These are phyloP conservation scores for Bursaphelenchus mucronatus DNA, from an alignment of 1,140 invertebrate genomes.

Conservation along the genomic window DNA sequence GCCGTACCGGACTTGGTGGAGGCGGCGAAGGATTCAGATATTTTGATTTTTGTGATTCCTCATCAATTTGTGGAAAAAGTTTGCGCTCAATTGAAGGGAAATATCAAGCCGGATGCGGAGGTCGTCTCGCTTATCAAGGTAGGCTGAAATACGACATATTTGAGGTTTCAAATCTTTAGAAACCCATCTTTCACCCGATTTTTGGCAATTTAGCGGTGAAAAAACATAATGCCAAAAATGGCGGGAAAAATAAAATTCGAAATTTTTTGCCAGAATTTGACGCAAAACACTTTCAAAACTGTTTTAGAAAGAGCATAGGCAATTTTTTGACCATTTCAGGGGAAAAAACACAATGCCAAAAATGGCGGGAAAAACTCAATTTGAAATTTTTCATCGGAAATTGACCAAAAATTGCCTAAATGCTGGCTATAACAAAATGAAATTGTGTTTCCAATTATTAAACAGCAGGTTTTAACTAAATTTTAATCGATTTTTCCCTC, in stretches of 20 bases:
- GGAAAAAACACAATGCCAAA: no score
- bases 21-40: slow-evolving; percentile 83
- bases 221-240: no score
- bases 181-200: no score
- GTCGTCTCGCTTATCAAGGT: slow-evolving; percentile 93
- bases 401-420: neutral
- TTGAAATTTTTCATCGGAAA: neutral
- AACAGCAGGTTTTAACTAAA: no score
- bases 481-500: slow-evolving; percentile 1
- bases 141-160: neutral
- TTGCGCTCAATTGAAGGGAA: slow-evolving; percentile 64
- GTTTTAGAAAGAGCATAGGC: no score
- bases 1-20: slow-evolving; percentile 86
- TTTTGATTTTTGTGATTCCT: slow-evolving; percentile 91
- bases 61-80: slow-evolving; percentile 89
- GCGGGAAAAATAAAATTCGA: no score
- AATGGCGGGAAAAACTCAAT: no score
- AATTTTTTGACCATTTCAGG: no score
- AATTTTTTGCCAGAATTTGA: no score
- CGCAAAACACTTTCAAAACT: no score
- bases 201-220: no score
- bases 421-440: neutral
- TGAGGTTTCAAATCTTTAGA: no score
- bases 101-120: slow-evolving; percentile 82
- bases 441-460: slow-evolving; percentile 9